These are phyloP conservation scores for Chondrilla cf. caribensis DNA, from an alignment of 37 sponge, comb jelly and placozoan genomes.

Conservation along the genomic window DNA sequence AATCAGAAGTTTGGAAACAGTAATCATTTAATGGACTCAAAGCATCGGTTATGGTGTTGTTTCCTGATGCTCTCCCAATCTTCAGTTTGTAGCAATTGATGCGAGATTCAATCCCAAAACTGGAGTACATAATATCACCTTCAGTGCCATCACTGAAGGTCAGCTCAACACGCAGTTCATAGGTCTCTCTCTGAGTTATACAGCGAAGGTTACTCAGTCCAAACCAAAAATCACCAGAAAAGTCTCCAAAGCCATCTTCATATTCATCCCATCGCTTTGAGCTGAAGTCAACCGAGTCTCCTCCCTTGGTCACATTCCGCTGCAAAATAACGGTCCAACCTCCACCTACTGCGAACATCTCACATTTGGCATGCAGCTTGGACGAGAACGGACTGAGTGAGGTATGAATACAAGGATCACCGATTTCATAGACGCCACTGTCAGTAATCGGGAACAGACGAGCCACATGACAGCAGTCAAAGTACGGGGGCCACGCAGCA, in stretches of 20 bases:
- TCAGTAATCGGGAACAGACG: background rate
- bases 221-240: background rate
- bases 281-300: background rate
- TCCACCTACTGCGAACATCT: background rate
- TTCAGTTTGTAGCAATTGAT: background rate
- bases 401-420: background rate
- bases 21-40: background rate
- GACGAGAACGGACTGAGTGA: background rate
- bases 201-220: background rate
- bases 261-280: background rate
- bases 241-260: background rate
- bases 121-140: background rate
- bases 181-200: background rate
- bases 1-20: background rate
- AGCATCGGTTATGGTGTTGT: background rate
- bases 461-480: slow-evolving; percentile 5
- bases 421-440: slow-evolving; percentile 2
- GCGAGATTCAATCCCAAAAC: background rate
- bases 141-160: background rate
- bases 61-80: background rate
- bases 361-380: background rate
- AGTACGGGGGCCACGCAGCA: background rate
- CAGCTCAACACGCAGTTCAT: background rate
- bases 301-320: background rate
- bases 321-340: slow-evolving; percentile 17